A percentile compares a stretch with the other conserved stretches of the same genome.
These are phyloP conservation scores for Celastrina argiolus DNA, from an alignment of 2,888 invertebrate species.

Conservation along the genomic window DNA sequence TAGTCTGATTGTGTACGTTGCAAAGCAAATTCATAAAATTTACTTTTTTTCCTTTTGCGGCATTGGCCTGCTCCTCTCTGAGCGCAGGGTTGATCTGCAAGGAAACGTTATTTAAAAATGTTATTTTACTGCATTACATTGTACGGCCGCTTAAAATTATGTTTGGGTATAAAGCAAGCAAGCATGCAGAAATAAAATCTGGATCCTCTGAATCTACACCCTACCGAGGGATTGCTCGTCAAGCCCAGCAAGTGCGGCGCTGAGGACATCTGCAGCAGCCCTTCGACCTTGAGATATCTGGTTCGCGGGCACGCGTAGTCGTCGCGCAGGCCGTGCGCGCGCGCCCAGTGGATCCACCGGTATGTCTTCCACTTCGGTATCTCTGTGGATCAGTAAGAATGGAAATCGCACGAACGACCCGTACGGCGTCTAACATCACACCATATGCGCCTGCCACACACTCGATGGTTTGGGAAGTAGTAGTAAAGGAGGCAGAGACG, in stretches of 20 bases:
- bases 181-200: too few relatives aligned
- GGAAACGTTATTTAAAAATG: not conserved
- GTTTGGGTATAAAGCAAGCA: too few relatives aligned
- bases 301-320: slow-evolving; percentile 61
- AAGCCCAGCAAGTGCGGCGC: slow-evolving; percentile 64
- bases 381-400: slow-evolving; percentile 50
- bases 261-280: slow-evolving; percentile 59
- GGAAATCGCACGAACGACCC: too few relatives aligned
- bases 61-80: not conserved
- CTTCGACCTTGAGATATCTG: slow-evolving; percentile 56
- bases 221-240: slow-evolving; percentile 61
- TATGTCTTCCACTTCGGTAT: slow-evolving; percentile 61
- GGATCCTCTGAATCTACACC: too few relatives aligned
- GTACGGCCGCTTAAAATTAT: too few relatives aligned
- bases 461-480: too few relatives aligned
- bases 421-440: too few relatives aligned
- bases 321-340: slow-evolving; percentile 56
- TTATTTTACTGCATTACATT: too few relatives aligned
- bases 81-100: not conserved
- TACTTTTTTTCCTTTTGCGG: not conserved
- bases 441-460: too few relatives aligned
- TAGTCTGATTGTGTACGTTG: too few relatives aligned
- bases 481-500: too few relatives aligned
- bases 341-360: slow-evolving; percentile 70
- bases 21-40: too few relatives aligned